A percentile compares a stretch with the other conserved stretches of the same genome.
Evolutionary conservation across 2,888 invertebrate species (phyloP).

Genomic region (Agrochola macilenta): DNA sequence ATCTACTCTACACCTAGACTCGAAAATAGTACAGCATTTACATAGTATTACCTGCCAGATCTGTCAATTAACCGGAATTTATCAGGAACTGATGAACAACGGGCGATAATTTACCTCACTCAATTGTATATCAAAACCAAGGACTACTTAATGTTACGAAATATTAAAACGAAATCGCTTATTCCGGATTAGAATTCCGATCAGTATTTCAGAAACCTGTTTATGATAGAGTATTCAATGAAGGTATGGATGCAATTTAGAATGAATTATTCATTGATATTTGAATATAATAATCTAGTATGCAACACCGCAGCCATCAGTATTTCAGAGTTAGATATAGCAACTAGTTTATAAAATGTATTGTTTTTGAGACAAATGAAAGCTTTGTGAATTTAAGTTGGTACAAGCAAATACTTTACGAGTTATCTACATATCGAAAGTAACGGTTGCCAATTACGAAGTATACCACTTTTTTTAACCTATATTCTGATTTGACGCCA

Average conservation of each 20-base stretch:
- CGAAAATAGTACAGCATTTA: neutral
- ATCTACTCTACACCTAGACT: neutral
- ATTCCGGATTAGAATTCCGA: slow-evolving; percentile 52
- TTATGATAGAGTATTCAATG: slow-evolving; percentile 59
- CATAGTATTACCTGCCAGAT: neutral
- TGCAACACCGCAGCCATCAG: slow-evolving; percentile 34
- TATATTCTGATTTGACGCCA: too few relatives aligned
- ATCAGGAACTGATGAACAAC: neutral
- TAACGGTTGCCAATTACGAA: too few relatives aligned
- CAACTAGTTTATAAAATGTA: neutral
- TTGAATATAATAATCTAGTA: slow-evolving; percentile 56
- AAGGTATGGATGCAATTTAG: slow-evolving; percentile 59
- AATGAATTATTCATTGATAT: slow-evolving; percentile 57
- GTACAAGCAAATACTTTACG: neutral
- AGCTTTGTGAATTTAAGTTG: neutral
- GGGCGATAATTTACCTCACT: neutral
- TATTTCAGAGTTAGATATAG: neutral
- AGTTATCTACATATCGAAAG: neutral
- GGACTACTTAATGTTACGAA: slow-evolving; percentile 43
- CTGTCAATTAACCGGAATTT: neutral
- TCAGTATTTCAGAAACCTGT: slow-evolving; percentile 57
- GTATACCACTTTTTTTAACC: too few relatives aligned
- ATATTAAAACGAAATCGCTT: slow-evolving; percentile 55
- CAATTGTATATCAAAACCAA: slow-evolving; percentile 22
- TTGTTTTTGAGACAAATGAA: slow-evolving; percentile 9